Base-by-base conservation (phyloP, 1,140 invertebrate species). In the Listronotus bonariensis region DNA sequence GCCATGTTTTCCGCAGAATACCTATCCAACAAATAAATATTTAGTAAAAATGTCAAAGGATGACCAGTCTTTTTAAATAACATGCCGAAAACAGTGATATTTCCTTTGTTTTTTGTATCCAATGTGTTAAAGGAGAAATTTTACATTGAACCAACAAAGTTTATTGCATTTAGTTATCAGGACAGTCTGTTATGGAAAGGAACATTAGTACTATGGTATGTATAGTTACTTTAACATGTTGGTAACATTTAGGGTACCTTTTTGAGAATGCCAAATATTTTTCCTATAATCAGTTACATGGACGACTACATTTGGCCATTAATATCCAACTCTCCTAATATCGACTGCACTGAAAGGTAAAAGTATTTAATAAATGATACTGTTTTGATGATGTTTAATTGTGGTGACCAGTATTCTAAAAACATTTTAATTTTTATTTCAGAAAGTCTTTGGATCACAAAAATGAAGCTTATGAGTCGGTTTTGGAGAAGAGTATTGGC, bases 401-500 rank as follows among this genome's bases (percentile, higher is more conserved):
- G 20, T 26, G 20, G 20, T 5, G 20, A 26, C 20, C 20, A 1
- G 5, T 26, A 26, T 26, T 26, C 20, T 26, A 36, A 12, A 36
- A 36, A 36, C 3, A 36, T 14, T 26, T 42, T 7, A 43, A 45
- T 66, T 70, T 38, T 63, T 48, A 32, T 83, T 80, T 69, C 84
- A 91, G 89, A 81, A 89, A 89, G 85, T 87, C 87, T 43, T 82
- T 88, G 82, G 88, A 91, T 81, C 85, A 86, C 85, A 89, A 89
- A 81, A 88, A 86, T 73, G 89, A 87, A 80, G 87, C 82, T 72
- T 96, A 90, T 86, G 90, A 94, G 83, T 88, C 89, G 70, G 86
- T 92, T 73, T 85, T 97, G 76, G 86, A 89, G 80, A 90, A 89
- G 80, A 91, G 90, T 74, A 82, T 89, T 71, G 92, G 91, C 70